Base-by-base conservation (phyloP, 1,140 invertebrate species). In the Drosophila mojavensis region DNA sequence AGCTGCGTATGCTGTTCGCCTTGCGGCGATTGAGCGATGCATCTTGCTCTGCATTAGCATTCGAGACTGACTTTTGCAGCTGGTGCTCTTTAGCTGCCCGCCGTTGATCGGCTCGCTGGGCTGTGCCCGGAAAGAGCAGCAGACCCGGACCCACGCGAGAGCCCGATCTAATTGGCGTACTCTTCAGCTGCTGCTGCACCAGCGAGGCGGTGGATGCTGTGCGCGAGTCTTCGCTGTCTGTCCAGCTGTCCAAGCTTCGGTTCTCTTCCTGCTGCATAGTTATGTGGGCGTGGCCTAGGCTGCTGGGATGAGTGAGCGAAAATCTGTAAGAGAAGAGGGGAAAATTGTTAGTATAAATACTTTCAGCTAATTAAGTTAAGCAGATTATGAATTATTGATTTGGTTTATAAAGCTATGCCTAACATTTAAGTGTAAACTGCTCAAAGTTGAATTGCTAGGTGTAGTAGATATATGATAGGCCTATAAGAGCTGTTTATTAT, bases 61-160 rank as follows among this genome's bases (percentile, higher is more conserved):
- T 76, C 15, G 72, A 51, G 15, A 24, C 48, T 75, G 39, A 20
- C 15, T 56, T n/a, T 47, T 48, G 15, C 20, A 51, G 33, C n/a
- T 17, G 24, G 15, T 24, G 56, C 13, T 20, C 53, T 43, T 30
- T 36, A 24, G 30, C 9, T 15, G 33, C 24, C 36, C 43, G 62
- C 73, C 70, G 77, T 65, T 54, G 70, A 68, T 80, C 68, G 75
- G 82, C 74, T 50, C 71, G 67, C 54, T 67, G 77, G 17, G 78
- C 85, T 13, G 63, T 75, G 39, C 85, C 85, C 1, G 84, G 84
- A 56, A 89, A 89, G 26, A 89, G 72, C 58, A 89, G 39, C 15
- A 90, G 66, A n/a, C 83, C 83, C 1, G 80, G 79, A 28, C 77
- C 77, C n/a, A 50, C 39, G 30, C 59, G 56, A 26, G 36, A 1